Evolutionary conservation across 2,888 invertebrate genomes (phyloP), one percentile per base, ranked within the genome.

Genomic region (Cephus rjabovi): DNA sequence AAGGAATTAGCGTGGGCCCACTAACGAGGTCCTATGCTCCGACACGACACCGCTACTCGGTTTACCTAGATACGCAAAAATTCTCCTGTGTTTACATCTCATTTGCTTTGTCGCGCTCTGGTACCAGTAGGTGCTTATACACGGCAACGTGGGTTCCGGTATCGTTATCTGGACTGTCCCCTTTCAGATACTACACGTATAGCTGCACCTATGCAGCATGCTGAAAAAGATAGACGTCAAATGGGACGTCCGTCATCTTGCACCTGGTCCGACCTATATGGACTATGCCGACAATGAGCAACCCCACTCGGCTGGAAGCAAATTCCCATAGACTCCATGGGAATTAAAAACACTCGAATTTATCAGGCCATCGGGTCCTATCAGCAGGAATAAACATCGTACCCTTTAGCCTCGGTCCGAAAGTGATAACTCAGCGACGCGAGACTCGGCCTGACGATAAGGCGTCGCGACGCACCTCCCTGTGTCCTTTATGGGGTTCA

Each of bases 1-100:
- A 79, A 82, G 84, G 86, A 89, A 90, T 90, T 90, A 90, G 86
- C 90, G 83, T 79, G 81, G 78, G 79, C 80, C 81, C 84, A 88
- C 90, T 90, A 90, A 90, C 88, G 84, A 87, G 87, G 84, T 85
- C 87, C 88, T 87, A 75, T 76, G 75, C 69, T 68, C 75, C 76
- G 71, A 82, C 84, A 83, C 74, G 74, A 74, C 74, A 35, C 74
- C 33, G 74, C 74, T 74, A 37, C 74, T 35, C 78, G 79, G 75
- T 85, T 87, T 84, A 87, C 84, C 81, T 82, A 80, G 79, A 85
- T 86, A 83, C 81, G 86, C 81, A 77, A 84, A 85, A 79, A 71
- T 78, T 75, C 34, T 33, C 11, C 56, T 31, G 75, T 79, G 81
- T 82, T 81, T 84, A 76, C 83, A 83, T 77, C 83, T 84, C 81